Evolutionary conservation across 2,888 invertebrate genomes (phyloP).

Genomic region (Polydrusus tereticollis): DNA sequence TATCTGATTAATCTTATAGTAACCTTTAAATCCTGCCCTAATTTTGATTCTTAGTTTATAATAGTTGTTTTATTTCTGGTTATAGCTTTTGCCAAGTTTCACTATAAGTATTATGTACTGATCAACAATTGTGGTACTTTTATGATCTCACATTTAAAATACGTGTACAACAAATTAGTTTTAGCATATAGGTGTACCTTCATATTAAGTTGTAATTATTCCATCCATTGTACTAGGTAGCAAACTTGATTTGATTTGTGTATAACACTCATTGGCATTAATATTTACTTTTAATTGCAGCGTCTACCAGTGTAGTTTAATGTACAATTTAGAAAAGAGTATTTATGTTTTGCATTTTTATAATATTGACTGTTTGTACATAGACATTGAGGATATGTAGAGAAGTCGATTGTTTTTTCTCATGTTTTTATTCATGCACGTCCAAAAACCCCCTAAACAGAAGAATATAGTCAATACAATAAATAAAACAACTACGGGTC

Average conservation of each 20-base stretch:
- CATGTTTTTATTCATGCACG: constrained; percentile 11
- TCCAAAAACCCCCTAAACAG: constrained; percentile 1
- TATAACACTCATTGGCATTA: background rate
- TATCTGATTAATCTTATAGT: constrained; percentile 22
- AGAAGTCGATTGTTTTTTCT: background rate
- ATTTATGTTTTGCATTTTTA: constrained; percentile 23
- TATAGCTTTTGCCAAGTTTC: background rate
- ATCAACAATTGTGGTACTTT: background rate
- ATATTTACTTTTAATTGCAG: no score
- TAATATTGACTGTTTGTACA: constrained; percentile 14
- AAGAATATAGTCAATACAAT: background rate
- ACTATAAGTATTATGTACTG: background rate
- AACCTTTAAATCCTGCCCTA: background rate
- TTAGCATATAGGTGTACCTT: constrained; percentile 13
- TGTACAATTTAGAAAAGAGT: constrained; percentile 1
- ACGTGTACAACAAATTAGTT: background rate
- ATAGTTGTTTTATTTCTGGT: background rate
- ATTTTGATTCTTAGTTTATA: background rate
- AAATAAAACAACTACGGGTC: no score
- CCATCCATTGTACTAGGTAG: constrained; percentile 17
- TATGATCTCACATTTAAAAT: constrained; percentile 8
- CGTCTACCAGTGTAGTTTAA: constrained; percentile 4
- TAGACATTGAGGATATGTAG: constrained; percentile 10
- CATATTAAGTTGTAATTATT: constrained; percentile 16
- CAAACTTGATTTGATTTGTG: background rate